phyloP scores from a whole-genome alignment of 2,797 vertebrate species.

The Tachyglossus aculeatus region DNA sequence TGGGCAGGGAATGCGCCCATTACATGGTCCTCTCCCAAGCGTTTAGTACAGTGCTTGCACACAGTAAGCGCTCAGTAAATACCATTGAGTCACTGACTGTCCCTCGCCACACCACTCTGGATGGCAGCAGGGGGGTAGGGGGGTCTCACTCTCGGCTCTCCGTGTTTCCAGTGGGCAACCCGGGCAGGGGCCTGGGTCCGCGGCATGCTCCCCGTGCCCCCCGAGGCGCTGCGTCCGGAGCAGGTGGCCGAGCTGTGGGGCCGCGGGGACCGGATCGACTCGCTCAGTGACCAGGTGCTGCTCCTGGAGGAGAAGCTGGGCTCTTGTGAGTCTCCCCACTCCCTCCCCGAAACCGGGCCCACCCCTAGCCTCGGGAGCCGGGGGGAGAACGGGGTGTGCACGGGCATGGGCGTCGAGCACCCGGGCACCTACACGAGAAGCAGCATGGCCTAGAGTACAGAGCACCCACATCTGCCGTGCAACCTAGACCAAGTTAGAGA shows the following conservation, averaged over 20 bases:
- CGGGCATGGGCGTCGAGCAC: too few relatives aligned
- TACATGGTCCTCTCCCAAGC: too few relatives aligned
- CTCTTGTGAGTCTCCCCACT: constrained; percentile 58
- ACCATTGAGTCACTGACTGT: too few relatives aligned
- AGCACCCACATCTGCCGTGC: too few relatives aligned
- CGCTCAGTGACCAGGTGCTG: constrained; percentile 70
- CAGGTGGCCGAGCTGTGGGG: constrained; percentile 68
- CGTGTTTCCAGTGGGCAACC: constrained; percentile 48
- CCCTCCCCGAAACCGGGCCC: not conserved
- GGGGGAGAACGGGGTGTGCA: too few relatives aligned
- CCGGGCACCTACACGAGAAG: too few relatives aligned
- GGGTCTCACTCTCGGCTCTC: not conserved
- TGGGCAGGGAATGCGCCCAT: too few relatives aligned
- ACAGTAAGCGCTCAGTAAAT: too few relatives aligned
- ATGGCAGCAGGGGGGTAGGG: too few relatives aligned
- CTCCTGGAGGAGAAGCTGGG: constrained; percentile 72
- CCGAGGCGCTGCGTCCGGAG: constrained; percentile 55
- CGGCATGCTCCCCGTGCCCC: constrained; percentile 54
- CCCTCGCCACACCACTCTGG: not conserved
- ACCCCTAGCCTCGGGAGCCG: not conserved
- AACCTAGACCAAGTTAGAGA: too few relatives aligned
- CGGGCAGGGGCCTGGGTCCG: constrained; percentile 57
- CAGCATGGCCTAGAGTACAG: too few relatives aligned
- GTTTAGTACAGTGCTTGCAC: too few relatives aligned
- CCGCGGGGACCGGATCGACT: constrained; percentile 64